A percentile compares a stretch with the other conserved stretches of the same genome.
phyloP scores from a whole-genome alignment of 2,797 vertebrate species.

The Macroramphosus scolopax region DNA sequence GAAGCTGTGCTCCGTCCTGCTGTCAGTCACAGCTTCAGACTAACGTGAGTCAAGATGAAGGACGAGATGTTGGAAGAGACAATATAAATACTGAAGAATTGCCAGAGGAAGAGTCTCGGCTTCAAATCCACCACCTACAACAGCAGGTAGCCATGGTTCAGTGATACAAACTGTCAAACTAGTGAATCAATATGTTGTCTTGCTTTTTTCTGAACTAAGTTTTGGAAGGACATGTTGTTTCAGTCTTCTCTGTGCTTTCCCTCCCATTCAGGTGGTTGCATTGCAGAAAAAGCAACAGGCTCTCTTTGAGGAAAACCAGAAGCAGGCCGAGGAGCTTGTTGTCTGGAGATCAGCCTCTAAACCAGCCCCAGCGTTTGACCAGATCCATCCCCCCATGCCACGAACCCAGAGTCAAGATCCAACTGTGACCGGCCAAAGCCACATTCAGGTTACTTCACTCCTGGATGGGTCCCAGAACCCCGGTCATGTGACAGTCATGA shows the following conservation, averaged over 20 bases:
- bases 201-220: no score
- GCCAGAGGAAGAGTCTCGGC: conserved; percentile 20
- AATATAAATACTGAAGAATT: conserved; percentile 14
- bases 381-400: neutral
- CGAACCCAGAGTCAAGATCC: neutral
- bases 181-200: neutral
- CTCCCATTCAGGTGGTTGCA: conserved; percentile 67
- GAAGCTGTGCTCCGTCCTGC: no score
- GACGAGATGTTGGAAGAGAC: conserved; percentile 11
- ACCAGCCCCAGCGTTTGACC: conserved; percentile 38
- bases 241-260: conserved; percentile 12
- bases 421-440: neutral
- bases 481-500: conserved; percentile 55
- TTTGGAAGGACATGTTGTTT: no score
- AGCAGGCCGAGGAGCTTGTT: conserved; percentile 70
- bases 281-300: conserved; percentile 64
- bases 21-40: conserved; percentile 9
- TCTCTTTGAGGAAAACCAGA: conserved; percentile 64
- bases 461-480: conserved; percentile 12
- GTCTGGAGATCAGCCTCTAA: conserved; percentile 71
- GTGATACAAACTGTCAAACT: neutral
- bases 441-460: neutral
- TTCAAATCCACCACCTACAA: conserved; percentile 47
- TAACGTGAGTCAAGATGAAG: conserved; percentile 19
- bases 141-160: conserved; percentile 55